These are phyloP conservation scores for Pogona vitticeps DNA, from an alignment of 2,113 vertebrate species.

Conservation along the genomic window DNA sequence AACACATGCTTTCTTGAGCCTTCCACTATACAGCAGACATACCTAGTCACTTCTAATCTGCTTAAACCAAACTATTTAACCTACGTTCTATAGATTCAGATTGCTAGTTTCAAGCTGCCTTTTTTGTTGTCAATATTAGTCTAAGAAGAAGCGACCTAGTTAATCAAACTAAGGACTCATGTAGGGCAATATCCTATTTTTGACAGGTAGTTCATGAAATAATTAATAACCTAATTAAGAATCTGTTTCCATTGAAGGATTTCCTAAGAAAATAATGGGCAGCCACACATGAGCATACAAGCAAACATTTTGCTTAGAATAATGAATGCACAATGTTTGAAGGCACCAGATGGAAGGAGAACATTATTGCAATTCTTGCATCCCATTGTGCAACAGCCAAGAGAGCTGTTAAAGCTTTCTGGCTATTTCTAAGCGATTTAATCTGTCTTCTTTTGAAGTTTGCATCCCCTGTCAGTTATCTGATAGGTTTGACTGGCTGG, in stretches of 20 bases:
- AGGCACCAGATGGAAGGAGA: slow-evolving; percentile 71
- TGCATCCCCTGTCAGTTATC: slow-evolving; percentile 55
- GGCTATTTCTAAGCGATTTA: slow-evolving; percentile 66
- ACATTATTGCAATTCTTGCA: slow-evolving; percentile 67
- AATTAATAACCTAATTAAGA: neutral
- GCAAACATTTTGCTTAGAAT: slow-evolving; percentile 66
- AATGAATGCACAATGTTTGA: slow-evolving; percentile 66
- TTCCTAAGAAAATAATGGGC: slow-evolving; percentile 58
- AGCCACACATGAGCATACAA: slow-evolving; percentile 64
- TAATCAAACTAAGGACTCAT: neutral
- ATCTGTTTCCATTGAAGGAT: neutral
- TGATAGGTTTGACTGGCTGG: slow-evolving; percentile 53
- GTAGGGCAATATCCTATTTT: neutral
- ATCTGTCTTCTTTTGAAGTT: slow-evolving; percentile 60
- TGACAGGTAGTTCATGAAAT: neutral
- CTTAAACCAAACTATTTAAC: neutral
- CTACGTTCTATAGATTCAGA: neutral
- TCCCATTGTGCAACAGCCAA: slow-evolving; percentile 66
- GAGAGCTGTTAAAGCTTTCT: slow-evolving; percentile 66
- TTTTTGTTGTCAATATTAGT: neutral
- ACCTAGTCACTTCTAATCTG: neutral
- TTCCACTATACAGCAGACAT: neutral
- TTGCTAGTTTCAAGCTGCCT: neutral
- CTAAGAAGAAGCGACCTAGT: neutral
- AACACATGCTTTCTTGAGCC: neutral